Conservation (phyloP, 37 sponge, comb jelly and placozoan species). For the Geodia barretti region DNA sequence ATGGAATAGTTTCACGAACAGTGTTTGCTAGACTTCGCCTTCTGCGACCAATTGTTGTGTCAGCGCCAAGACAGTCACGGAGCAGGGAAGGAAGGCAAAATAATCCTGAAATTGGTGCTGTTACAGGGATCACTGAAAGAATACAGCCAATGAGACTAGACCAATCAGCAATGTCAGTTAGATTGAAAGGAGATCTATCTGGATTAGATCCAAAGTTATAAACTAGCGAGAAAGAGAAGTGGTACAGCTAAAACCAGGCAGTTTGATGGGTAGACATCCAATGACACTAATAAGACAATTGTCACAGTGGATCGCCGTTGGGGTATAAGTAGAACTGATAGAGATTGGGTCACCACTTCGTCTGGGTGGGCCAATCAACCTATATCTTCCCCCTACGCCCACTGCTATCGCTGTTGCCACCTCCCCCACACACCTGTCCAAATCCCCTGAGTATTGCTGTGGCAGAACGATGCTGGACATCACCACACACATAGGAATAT, state of each 20-base stretch:
- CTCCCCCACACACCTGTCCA: no score
- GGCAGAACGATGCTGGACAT: neutral
- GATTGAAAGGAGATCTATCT: no score
- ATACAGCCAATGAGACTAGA: no score
- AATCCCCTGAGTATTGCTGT: neutral
- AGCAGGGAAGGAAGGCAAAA: neutral
- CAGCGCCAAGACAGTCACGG: neutral
- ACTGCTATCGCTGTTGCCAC: neutral
- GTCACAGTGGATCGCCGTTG: neutral
- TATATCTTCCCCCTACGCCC: neutral
- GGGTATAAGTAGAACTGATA: no score
- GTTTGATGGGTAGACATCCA: neutral
- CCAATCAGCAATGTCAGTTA: no score
- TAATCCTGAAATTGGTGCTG: no score
- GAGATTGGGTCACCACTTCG: no score
- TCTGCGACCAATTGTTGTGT: neutral
- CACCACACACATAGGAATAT: conserved; percentile 36
- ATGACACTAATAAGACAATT: neutral
- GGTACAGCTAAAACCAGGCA: no score
- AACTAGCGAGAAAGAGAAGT: no score
- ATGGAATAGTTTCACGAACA: neutral
- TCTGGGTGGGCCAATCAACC: no score
- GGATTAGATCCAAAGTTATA: no score
- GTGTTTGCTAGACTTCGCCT: neutral
- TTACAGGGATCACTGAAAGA: no score